These are phyloP conservation scores for Mus spretus DNA, from an alignment of 2,797 vertebrate genomes.

Conservation along the genomic window DNA sequence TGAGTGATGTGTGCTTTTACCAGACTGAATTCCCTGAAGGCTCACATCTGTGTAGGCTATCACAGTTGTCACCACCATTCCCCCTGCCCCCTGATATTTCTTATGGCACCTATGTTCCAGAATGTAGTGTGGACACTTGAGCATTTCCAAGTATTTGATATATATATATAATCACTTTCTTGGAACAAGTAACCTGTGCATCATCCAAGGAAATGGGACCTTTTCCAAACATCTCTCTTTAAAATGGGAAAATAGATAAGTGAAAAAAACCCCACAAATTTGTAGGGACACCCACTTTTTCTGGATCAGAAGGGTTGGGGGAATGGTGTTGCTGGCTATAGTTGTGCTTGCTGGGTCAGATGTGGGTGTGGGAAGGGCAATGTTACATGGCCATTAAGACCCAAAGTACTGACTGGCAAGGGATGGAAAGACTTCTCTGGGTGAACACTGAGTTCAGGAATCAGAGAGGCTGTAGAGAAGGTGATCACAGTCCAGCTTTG, in stretches of 20 bases:
- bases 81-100: neutral
- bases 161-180: neutral
- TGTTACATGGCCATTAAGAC: neutral
- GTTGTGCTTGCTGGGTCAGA: neutral
- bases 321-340: rapidly evolving
- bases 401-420: neutral
- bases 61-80: neutral
- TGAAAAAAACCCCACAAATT: neutral
- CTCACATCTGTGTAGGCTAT: neutral
- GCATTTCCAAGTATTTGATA: neutral
- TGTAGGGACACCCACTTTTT: neutral
- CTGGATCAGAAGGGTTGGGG: neutral
- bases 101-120: neutral
- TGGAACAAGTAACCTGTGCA: neutral
- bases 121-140: rapidly evolving
- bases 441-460: neutral
- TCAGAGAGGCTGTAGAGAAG: neutral
- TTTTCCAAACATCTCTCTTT: neutral
- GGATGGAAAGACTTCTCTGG: neutral
- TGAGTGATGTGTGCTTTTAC: neutral
- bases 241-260: neutral
- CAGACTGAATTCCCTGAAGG: neutral
- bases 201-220: neutral
- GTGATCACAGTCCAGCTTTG: too few relatives aligned
- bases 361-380: rapidly evolving